phyloP scores from a whole-genome alignment of 2,113 vertebrate species.

The Hyla sarda region DNA sequence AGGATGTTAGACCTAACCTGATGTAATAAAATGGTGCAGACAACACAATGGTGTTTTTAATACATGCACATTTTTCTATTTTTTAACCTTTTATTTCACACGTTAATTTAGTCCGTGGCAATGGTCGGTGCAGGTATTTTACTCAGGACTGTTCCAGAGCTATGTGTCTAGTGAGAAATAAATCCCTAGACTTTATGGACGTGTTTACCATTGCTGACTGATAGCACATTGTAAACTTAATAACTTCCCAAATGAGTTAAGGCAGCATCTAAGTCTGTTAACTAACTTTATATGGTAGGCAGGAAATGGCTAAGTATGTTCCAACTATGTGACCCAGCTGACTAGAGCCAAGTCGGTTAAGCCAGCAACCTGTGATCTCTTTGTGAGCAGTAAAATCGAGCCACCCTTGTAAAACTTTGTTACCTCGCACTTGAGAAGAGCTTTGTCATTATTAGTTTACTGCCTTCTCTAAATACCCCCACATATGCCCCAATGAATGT shows the following conservation, averaged over 20 bases:
- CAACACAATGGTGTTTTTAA: not conserved
- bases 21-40: no score
- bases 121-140: not conserved
- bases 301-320: conserved; percentile 86
- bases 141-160: not conserved
- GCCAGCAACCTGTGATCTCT: conserved; percentile 65
- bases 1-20: no score
- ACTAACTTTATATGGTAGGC: conserved; percentile 70
- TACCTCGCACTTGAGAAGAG: not conserved
- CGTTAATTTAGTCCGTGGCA: not conserved
- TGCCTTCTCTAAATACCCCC: not conserved
- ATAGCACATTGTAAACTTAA: conserved; percentile 56
- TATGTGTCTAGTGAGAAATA: not conserved
- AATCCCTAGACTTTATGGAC: not conserved
- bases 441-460: conserved; percentile 29
- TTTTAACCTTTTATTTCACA: not conserved
- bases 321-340: conserved; percentile 76
- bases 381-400: conserved; percentile 50
- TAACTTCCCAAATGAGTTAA: conserved; percentile 63
- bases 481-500: not conserved
- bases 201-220: conserved; percentile 24
- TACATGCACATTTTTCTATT: not conserved
- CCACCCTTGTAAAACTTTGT: conserved; percentile 15
- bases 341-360: conserved; percentile 69
- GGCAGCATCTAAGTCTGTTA: conserved; percentile 68